These are phyloP conservation scores for Oryzias melastigma DNA, from an alignment of 2,113 vertebrate species.

Conservation along the genomic window DNA sequence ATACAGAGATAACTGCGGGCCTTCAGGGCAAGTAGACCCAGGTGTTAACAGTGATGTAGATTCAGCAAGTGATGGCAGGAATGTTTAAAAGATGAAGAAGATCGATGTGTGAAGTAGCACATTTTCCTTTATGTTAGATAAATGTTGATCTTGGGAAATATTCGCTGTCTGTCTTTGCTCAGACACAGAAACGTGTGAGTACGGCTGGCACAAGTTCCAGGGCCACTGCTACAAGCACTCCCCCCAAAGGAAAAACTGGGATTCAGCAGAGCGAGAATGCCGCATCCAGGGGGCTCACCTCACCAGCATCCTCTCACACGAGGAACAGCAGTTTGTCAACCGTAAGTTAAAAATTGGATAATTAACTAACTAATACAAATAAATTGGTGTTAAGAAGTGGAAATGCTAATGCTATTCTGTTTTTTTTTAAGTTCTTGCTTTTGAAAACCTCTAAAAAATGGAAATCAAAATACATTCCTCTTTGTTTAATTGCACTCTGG, in stretches of 20 bases:
- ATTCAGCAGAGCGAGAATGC: slow-evolving; percentile 93
- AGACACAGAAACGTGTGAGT: slow-evolving; percentile 93
- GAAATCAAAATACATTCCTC: slow-evolving; percentile 25
- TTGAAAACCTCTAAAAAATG: slow-evolving; percentile 33
- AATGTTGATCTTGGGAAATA: neutral
- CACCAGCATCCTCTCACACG: slow-evolving; percentile 87
- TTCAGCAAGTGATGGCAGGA: neutral
- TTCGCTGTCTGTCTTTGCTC: slow-evolving; percentile 18
- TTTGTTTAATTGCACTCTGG: slow-evolving; percentile 46
- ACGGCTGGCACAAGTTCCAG: slow-evolving; percentile 98
- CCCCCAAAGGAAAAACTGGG: slow-evolving; percentile 90
- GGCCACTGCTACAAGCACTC: slow-evolving; percentile 96
- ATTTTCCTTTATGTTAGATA: neutral
- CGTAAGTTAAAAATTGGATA: slow-evolving; percentile 78
- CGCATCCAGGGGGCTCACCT: slow-evolving; percentile 92
- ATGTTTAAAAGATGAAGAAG: neutral
- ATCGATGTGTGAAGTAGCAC: neutral
- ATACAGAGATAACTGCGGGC: slow-evolving; percentile 6
- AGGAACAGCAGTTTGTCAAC: slow-evolving; percentile 94
- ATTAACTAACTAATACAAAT: neutral
- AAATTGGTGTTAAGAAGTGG: slow-evolving; percentile 30
- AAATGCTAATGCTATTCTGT: slow-evolving; percentile 34
- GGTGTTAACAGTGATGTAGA: slow-evolving; percentile 7
- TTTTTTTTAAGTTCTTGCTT: slow-evolving; percentile 6
- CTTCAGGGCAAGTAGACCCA: slow-evolving; percentile 9